Evolutionary conservation across 2,888 invertebrate species (phyloP), one percentile per base, ranked within the genome.

Genomic region (Oscheius sp.): DNA sequence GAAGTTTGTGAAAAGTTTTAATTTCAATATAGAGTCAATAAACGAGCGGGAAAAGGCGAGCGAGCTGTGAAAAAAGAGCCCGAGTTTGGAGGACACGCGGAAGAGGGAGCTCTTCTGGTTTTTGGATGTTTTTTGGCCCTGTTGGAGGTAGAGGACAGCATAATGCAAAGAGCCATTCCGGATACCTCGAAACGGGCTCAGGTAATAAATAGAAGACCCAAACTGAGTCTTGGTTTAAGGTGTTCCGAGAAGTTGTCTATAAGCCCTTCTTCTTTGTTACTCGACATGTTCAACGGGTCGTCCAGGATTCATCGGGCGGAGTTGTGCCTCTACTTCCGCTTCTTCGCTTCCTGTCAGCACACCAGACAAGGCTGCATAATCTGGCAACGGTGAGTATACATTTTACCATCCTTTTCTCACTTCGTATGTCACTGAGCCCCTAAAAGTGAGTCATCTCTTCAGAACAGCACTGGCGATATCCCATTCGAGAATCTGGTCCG

Each of bases 211-310:
- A 33, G 2, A 32, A 51, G 29, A 9, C 2, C 1, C 4, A 42
- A 42, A 42, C 3, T 2, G n/a, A 55, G 3, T 58, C n/a, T 57
- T 57, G 13, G 11, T 68, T 72, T n/a, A 13, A 76, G 78, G 82
- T 83, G 11, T 82, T 82, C 68, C 80, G 81, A 29, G 82, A 83
- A 50, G 76, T 84, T 13, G 77, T 84, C 11, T 76, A 76, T 5
- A 70, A 72, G 51, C 84, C 84, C 5, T 71, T 84, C 10, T 70
- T 76, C 13, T 75, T 71, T 51, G 77, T 77, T 4, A 73, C 82
- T 33, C 70, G 74, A 7, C 78, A 81, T 58, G 74, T 79, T 13
- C 74, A 75, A 51, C 71, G 75, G 50, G 74, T 77, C 3, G 75
- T 82, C 0, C 79, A 82, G 53, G 81, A 81, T 47, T 73, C 70